Base-by-base conservation (phyloP, 2,888 invertebrate species). In the Peribatodes rhomboidaria region DNA sequence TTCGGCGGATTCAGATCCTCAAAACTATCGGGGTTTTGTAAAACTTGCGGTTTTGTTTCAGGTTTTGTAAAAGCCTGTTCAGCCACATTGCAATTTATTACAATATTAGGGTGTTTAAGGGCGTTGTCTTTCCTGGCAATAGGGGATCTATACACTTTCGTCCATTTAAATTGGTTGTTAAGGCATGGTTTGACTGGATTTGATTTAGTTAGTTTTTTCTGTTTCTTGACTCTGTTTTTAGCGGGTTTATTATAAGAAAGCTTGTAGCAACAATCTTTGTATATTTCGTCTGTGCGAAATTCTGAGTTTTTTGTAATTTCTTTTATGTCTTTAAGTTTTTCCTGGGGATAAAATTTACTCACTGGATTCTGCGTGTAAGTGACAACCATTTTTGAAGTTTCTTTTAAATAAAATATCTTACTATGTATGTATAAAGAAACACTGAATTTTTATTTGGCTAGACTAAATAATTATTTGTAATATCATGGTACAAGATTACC, bases 191-290 rank as follows among this genome's bases (percentile, higher is more conserved):
- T 72, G 58, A 33, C 65, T 63, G 58, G 63, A 35, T 66, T 74
- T 65, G 27, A 37, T 68, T 67, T 73, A 66, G 3, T 62, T 66
- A 27, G 20, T 65, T 52, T 70, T 47, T 61, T 68, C 65, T 49
- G 27, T 37, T 47, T 61, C 56, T 9, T 61, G 65, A 18, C 33
- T 22, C 0, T 58, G 6, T 55, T 61, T 56, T 62, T 61, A 39
- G 31, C 16, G 42, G 65, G 56, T 59, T 69, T 72, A 8, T 71
- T 69, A 41, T 49, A 14, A 20, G 74, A 59, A 55, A 68, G 54
- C 53, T 75, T 70, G 70, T 80, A 86, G 69, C 84, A 84, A 68
- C 90, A 92, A 16, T 85, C 83, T 75, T 82, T 88, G 69, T 90
- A 91, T 44, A 90, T 73, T 47, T 76, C 77, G 63, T 78, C 71